Base-by-base conservation (phyloP, 2,888 invertebrate genomes). In the Lumbricus terrestris region DNA sequence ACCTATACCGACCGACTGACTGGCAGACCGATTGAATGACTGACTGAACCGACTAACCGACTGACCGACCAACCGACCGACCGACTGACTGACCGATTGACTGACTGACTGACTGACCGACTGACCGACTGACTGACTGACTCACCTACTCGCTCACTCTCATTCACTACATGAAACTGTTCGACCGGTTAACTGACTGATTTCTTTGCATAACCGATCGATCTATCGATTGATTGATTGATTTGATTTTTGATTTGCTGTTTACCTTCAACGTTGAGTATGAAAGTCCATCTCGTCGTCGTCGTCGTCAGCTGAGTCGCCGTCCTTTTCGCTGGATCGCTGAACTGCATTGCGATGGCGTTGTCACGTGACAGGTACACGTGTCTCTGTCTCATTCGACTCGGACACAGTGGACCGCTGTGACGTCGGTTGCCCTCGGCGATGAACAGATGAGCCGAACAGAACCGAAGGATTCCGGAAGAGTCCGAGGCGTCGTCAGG, bases 381-480 rank as follows among this genome's bases (percentile, higher is more conserved):
- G 85, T 85, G 85, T 2, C 85, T 34, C 85, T 34, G 35, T 33
- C 85, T 85, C 85, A n/a, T 29, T 34, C 85, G 33, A 85, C 35
- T 35, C 35, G 85, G 85, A 37, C 85, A 85, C 34, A 85, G 85
- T 11, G 85, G 34, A 3, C 37, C 85, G 16, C 85, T 85, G 37
- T 85, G 85, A 18, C 85, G 85, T 35, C 85, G 85, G 85, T 34
- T 37, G 85, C 85, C 37, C 18, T 85, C 85, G 35, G 35, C 85
- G 85, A 85, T 85, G 85, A 85, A 85, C 85, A 85, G 85, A 16
- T 85, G 37, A 35, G 34, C 85, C 35, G 85, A 35, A 23, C 85
- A 85, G 85, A 85, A 85, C 37, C 85, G 85, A 85, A 85, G 85
- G 8, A 37, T 85, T 37, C 85, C 85, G 85, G 85, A 85, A 85